Evolutionary conservation across 2,113 vertebrate species (phyloP), one percentile per base, ranked within the genome.

Genomic region (Eulemur macaco): DNA sequence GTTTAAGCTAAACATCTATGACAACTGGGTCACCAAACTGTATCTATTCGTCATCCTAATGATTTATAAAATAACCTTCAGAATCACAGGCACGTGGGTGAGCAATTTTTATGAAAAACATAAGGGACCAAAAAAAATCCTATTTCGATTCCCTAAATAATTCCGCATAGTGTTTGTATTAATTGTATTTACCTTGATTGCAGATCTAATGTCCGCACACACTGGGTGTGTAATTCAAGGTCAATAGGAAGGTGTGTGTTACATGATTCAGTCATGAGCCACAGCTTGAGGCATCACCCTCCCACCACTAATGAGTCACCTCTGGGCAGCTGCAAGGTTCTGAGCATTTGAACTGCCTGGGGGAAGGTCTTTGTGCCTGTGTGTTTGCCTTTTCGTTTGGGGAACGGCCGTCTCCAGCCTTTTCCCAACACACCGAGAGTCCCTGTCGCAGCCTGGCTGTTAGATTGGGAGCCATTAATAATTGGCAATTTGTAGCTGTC

Each of bases 401-500:
- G 95, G 66, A 89, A 74, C 86, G 91, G 91, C 86, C n/a, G 47
- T 95, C 29, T 77, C 74, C 58, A 23, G 80, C 42, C 76, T 86
- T 86, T 97, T 82, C 68, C 83, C 94, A 95, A 89, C 68, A 97
- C 89, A 91, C 80, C 0, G 42, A 17, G 27, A 31, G 87, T 93
- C 84, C 74, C 87, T 83, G 27, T 60, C 89, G 80, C 60, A 69
- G 83, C 71, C 83, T 94, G 96, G 91, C 95, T 94, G 77, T 84
- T 97, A 80, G 45, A 84, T 58, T 89, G 94, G 90, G 93, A 95
- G 50, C 74, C 89, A 90, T 97, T 95, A 96, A 86, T 95, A 97
- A 97, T 89, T 97, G 96, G 89, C 89, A 97, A 94, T 97, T 96
- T 97, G 95, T 96, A 47, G 86, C 96, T 98, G 97, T 96, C 89